Conservation (phyloP, 23 tunicate genomes). For the Ciona savignyi region DNA sequence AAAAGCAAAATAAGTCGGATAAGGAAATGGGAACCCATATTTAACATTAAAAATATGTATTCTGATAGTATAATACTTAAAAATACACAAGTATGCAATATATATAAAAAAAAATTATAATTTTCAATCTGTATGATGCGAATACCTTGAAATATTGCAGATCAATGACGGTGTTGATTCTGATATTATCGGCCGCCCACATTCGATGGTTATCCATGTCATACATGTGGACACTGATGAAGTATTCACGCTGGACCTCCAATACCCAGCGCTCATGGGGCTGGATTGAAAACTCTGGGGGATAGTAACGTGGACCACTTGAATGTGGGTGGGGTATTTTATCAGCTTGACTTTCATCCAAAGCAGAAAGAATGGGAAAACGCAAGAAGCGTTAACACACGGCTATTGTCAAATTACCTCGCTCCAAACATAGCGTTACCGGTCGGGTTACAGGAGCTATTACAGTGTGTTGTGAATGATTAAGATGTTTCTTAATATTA, state of each 20-base stretch:
- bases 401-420: too few species aligned
- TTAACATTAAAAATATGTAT: neutral
- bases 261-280: neutral
- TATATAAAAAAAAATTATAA: neutral
- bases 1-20: too few species aligned
- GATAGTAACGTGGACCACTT: too few species aligned
- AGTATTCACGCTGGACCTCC: neutral
- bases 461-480: too few species aligned
- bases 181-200: constrained; percentile 44
- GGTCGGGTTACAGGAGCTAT: too few species aligned
- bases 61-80: neutral
- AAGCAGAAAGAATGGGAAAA: too few species aligned
- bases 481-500: too few species aligned
- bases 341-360: too few species aligned
- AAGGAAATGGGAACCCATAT: too few species aligned
- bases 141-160: neutral
- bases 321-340: too few species aligned
- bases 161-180: constrained; percentile 14
- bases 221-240: constrained; percentile 18
- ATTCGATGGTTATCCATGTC: constrained; percentile 48
- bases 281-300: neutral
- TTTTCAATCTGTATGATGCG: constrained; percentile 38
- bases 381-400: too few species aligned
- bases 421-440: too few species aligned
- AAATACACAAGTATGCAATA: neutral